Base-by-base conservation (phyloP, 2,888 invertebrate species). In the Amiota mariae region DNA sequence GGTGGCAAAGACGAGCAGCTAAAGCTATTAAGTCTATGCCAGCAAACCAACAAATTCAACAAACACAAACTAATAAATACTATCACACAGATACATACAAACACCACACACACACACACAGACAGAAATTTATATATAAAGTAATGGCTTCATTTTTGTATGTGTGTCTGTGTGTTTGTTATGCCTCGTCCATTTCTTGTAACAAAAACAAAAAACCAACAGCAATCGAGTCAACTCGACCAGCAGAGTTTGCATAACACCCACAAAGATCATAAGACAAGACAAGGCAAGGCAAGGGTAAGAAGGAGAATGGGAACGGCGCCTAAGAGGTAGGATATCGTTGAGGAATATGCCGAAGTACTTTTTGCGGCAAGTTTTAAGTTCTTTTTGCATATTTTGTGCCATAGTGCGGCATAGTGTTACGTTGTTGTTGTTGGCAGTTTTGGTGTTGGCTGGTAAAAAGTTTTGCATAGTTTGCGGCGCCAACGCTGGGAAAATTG, bases 141-240 rank as follows among this genome's bases (percentile, higher is more conserved):
- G 72, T 75, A 80, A 79, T 75, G 70, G 79, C 73, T 56, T 64
- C 66, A 71, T 73, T 76, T 72, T 66, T 72, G 72, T 71, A 67
- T 59, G 18, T 59, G 24, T 24, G 24, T 24, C n/a, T n/a, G n/a
- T n/a, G n/a, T n/a, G n/a, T n/a, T n/a, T n/a, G 3, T 20, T 15
- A 57, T 57, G 57, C 15, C 51, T 51, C 51, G 54, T n/a, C 54
- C n/a, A n/a, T n/a, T n/a, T 51, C 54, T 12, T n/a, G 12, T 11
- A 48, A 71, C n/a, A 67, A n/a, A n/a, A 48, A 48, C 15, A 15
- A 47, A 47, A 18, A 12, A n/a, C 46, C 24, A 61, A 13, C 24
- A 63, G n/a, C 46, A 63, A 13, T 13, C 6, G 36, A 36, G 64
- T 13, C 47, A 8, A 47, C 46, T 8, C 64, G n/a, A 13, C 36